phyloP scores from a whole-genome alignment of 2,113 vertebrate species.

The Amblyopsis rosae region DNA sequence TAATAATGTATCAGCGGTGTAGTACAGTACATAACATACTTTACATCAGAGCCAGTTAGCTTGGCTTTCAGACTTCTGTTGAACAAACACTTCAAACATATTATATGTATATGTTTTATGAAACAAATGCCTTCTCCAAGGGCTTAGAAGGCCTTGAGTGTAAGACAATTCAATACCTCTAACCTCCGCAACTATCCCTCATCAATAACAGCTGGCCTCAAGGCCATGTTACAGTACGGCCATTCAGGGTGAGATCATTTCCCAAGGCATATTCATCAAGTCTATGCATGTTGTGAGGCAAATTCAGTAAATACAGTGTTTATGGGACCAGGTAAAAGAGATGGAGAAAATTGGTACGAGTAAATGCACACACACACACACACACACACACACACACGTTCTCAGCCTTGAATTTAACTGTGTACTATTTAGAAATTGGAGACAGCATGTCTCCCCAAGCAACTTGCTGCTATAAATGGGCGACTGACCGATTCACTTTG shows the following conservation, averaged over 20 bases:
- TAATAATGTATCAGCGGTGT: too few relatives aligned
- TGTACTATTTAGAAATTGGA: not conserved
- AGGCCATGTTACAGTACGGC: conserved; percentile 39
- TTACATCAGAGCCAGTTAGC: too few relatives aligned
- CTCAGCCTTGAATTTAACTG: not conserved
- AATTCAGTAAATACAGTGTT: not conserved
- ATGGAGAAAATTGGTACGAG: conserved; percentile 6
- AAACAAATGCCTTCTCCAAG: too few relatives aligned
- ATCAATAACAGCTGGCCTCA: conserved; percentile 53
- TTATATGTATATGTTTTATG: too few relatives aligned
- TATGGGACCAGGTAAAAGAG: not conserved
- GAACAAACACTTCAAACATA: too few relatives aligned
- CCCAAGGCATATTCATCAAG: conserved; percentile 12
- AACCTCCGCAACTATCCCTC: conserved; percentile 30
- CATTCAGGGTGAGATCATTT: conserved; percentile 23
- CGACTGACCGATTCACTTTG: not conserved
- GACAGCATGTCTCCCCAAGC: not conserved
- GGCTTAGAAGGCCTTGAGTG: not conserved
- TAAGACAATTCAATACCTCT: conserved; percentile 22
- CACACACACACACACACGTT: not conserved
- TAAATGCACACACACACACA: not conserved
- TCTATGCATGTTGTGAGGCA: not conserved
- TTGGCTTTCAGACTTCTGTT: too few relatives aligned
- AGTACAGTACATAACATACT: too few relatives aligned
- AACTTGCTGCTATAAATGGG: not conserved